Evolutionary conservation across 2,113 vertebrate species (phyloP).

Genomic region (Morphnarchus princeps): DNA sequence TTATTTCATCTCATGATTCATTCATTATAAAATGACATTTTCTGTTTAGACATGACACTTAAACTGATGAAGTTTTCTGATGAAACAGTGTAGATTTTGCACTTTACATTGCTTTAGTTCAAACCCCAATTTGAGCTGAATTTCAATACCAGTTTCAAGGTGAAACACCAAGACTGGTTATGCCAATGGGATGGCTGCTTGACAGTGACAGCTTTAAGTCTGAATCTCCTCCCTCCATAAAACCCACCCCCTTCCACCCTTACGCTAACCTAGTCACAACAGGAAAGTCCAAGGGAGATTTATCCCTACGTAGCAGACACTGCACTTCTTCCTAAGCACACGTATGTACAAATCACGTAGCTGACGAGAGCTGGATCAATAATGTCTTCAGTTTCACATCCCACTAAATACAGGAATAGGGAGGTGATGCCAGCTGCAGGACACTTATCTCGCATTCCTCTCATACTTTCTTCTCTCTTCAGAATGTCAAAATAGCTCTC

Average conservation of each 20-base stretch:
- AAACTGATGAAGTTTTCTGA: not conserved
- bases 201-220: not conserved
- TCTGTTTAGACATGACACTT: not conserved
- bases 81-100: not conserved
- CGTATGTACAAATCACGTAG: fast-evolving
- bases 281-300: not conserved
- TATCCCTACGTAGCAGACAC: fast-evolving
- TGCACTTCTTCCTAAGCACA: not conserved
- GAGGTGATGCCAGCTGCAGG: constrained; percentile 40
- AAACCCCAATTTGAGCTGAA: not conserved
- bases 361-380: not conserved
- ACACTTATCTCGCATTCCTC: constrained; percentile 74
- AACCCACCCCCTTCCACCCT: not conserved
- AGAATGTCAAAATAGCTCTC: constrained; percentile 61
- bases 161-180: not conserved
- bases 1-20: not conserved
- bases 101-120: not conserved
- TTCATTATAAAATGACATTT: not conserved
- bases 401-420: constrained; percentile 66
- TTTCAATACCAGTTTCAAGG: not conserved
- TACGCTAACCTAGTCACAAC: not conserved
- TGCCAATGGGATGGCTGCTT: not conserved
- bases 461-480: constrained; percentile 53
- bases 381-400: constrained; percentile 10
- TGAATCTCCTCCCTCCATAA: not conserved